These are phyloP conservation scores for Orchesella cincta DNA, from an alignment of 1,140 invertebrate genomes.

Conservation along the genomic window DNA sequence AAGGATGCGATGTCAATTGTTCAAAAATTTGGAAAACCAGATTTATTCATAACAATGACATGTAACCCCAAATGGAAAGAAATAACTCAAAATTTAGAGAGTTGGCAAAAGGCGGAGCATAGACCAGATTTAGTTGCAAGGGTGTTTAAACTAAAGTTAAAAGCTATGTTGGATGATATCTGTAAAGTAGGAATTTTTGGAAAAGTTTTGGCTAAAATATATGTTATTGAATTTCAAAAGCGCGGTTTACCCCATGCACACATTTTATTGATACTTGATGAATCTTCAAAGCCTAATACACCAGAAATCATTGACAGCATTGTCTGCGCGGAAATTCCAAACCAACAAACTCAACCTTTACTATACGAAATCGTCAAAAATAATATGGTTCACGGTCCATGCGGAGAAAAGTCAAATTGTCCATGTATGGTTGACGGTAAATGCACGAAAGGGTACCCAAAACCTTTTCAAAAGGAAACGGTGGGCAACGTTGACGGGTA, in stretches of 20 bases:
- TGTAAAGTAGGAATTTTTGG: conserved; percentile 51
- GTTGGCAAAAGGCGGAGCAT: conserved; percentile 51
- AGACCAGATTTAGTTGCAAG: conserved; percentile 55
- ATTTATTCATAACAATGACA: conserved; percentile 57
- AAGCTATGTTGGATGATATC: conserved; percentile 53
- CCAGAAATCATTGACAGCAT: conserved; percentile 47
- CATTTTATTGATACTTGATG: conserved; percentile 50
- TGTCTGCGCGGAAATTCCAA: conserved; percentile 48
- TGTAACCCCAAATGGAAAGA: conserved; percentile 61
- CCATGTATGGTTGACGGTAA: conserved; percentile 51
- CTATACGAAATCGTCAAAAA: conserved; percentile 35
- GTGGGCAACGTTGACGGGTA: conserved; percentile 55
- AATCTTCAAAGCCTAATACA: conserved; percentile 45
- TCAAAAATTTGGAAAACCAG: conserved; percentile 54
- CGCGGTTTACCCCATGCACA: conserved; percentile 56
- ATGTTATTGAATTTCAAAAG: conserved; percentile 55
- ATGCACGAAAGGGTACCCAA: conserved; percentile 56
- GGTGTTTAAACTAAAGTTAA: conserved; percentile 56
- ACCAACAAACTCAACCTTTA: conserved; percentile 31
- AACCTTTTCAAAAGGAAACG: conserved; percentile 52
- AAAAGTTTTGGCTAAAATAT: conserved; percentile 41
- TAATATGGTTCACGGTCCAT: conserved; percentile 45
- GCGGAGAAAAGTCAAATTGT: conserved; percentile 46
- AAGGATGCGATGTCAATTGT: conserved; percentile 58
- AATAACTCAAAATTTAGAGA: conserved; percentile 53